Conservation (phyloP, 2,797 vertebrate species). For the Ammospiza maritima region DNA sequence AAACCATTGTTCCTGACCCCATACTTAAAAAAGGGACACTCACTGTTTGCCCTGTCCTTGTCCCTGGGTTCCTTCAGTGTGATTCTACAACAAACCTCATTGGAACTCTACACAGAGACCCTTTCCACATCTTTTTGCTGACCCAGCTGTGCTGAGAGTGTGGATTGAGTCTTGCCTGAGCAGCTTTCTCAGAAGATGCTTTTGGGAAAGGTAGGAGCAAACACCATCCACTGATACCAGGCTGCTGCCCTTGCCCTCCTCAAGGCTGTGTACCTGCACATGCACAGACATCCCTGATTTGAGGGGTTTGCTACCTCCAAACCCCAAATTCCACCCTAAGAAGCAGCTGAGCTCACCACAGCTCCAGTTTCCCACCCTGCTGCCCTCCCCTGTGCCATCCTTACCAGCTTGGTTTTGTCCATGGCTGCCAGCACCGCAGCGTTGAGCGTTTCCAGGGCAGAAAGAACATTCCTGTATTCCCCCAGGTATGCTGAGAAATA, state of each 20-base stretch:
- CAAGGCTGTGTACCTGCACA: background rate
- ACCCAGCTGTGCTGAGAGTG: background rate
- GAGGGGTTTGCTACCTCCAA: background rate
- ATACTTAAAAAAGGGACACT: background rate
- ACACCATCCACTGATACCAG: background rate
- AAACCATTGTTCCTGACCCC: background rate
- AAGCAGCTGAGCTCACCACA: background rate
- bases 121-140: background rate
- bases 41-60: background rate
- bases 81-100: background rate
- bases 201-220: background rate
- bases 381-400: background rate
- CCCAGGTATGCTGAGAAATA: conserved; percentile 95
- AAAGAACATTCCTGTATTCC: conserved; percentile 90
- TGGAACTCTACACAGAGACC: background rate
- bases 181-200: background rate
- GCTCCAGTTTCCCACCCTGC: rapidly evolving
- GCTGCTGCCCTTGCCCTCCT: background rate
- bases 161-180: background rate
- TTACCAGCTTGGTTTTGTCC: conserved; percentile 97
- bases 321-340: background rate
- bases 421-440: conserved; percentile 91
- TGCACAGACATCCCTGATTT: rapidly evolving
- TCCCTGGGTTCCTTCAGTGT: background rate
- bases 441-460: conserved; percentile 92